Base-by-base conservation (phyloP, 2,888 invertebrate species). In the Antheraea assamensis region DNA sequence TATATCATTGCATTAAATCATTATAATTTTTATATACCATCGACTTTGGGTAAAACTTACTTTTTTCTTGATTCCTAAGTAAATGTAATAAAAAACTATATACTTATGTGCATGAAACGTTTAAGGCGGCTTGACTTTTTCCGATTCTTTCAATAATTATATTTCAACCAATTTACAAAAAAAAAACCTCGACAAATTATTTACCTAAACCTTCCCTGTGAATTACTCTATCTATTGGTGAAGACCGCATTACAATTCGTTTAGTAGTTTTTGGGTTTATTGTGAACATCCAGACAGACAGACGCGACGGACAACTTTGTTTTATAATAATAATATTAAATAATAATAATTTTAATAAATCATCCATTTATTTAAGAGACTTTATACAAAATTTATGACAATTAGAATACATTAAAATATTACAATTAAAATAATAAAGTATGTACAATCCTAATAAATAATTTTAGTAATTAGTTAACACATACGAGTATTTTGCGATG, bases 401-500 rank as follows among this genome's bases (percentile, higher is more conserved):
- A 35, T 68, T 55, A 68, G 31, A 70, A 70, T 30, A 72, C 68
- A 68, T 68, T 30, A 31, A 58, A 58, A 58, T 10, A 55, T 55
- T 35, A 70, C 68, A 70, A 52, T 70, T 58, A 73, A 58, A 42
- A 70, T 72, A 49, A 64, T 72, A 74, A 70, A 31, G 61, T 74
- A 74, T 72, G 31, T 75, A 75, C 72, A 75, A 35, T 64, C 74
- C 71, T 74, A 70, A 68, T 74, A 71, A 71, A 73, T 73, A 71
- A 74, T 73, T 71, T 73, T 71, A 66, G 72, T 73, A 73, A 72
- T 64, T 35, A 55, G 47, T 66, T 72, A 72, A 75, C 74, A 75
- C 74, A 74, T 72, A 71, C 73, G 76, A 78, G 75, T 78, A 77
- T 77, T 79, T 74, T 71, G 75, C 75, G 75, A 75, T 74, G 66